These are phyloP conservation scores for Tenthredo notha DNA, from an alignment of 2,888 invertebrate species.

Conservation along the genomic window DNA sequence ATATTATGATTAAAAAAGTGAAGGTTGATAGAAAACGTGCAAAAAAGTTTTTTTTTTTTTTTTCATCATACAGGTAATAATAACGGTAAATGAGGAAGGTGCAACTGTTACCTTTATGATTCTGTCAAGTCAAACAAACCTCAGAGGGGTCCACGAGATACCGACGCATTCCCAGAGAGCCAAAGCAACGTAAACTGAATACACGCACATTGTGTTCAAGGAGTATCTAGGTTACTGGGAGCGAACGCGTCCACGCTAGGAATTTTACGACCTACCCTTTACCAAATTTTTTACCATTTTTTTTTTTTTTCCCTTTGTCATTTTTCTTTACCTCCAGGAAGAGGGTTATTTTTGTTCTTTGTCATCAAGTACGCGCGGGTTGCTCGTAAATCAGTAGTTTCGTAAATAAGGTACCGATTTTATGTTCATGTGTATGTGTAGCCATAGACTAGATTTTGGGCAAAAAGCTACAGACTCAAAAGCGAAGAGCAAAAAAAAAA, in stretches of 20 bases:
- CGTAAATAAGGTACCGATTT: not conserved
- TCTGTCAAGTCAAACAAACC: conserved; percentile 80
- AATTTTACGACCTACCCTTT: conserved; percentile 48
- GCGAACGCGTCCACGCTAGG: conserved; percentile 50
- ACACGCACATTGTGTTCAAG: conserved; percentile 74
- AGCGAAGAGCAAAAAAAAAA: not conserved
- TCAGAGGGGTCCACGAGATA: conserved; percentile 78
- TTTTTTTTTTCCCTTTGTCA: not conserved
- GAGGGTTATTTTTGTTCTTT: not conserved
- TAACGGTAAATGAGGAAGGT: conserved; percentile 79
- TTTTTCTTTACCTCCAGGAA: not conserved
- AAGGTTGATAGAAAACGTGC: conserved; percentile 48
- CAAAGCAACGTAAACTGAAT: conserved; percentile 79
- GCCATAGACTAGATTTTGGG: not conserved
- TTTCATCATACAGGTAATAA: conserved; percentile 52
- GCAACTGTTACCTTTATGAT: conserved; percentile 84
- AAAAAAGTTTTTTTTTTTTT: conserved; percentile 50
- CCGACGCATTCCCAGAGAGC: conserved; percentile 83
- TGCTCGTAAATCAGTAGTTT: conserved; percentile 3
- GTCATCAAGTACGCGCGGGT: not conserved
- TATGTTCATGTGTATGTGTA: not conserved
- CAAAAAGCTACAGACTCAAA: not conserved
- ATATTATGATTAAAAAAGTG: conserved; percentile 26
- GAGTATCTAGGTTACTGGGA: conserved; percentile 54
- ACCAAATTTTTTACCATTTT: conserved; percentile 16